Conservation (phyloP, 2,888 invertebrate species). For the Drosophila prostipennis region DNA sequence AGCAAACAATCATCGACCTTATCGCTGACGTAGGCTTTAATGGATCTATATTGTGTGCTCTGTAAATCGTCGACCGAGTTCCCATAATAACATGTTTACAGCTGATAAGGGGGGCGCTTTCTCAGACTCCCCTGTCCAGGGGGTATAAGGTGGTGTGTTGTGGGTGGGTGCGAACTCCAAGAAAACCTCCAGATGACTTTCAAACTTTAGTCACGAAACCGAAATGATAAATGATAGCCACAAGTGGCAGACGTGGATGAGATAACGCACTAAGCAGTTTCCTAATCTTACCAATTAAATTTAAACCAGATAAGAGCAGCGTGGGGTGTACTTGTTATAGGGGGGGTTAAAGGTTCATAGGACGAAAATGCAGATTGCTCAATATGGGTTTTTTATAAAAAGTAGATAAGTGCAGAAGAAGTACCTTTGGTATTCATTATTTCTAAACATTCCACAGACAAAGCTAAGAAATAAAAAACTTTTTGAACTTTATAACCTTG, state of each 20-base stretch:
- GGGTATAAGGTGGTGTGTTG: background rate
- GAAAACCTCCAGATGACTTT: conserved; percentile 64
- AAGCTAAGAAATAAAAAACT: background rate
- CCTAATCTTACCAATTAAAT: conserved; percentile 44
- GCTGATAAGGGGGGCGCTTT: conserved; percentile 50
- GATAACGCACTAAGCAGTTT: conserved; percentile 35
- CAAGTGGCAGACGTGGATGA: conserved; percentile 28
- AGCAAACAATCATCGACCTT: conserved; percentile 31
- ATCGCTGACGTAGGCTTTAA: conserved; percentile 41
- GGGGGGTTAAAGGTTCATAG: conserved; percentile 22
- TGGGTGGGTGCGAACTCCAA: conserved; percentile 27
- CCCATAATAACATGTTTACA: conserved; percentile 60
- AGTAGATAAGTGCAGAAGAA: background rate
- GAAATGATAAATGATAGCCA: conserved; percentile 36
- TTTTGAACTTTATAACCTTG: background rate
- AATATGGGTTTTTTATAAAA: background rate
- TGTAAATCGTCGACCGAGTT: conserved; percentile 26
- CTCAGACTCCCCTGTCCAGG: conserved; percentile 12
- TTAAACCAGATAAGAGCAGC: conserved; percentile 31
- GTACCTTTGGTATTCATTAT: background rate
- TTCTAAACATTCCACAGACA: background rate
- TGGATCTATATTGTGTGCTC: conserved; percentile 30
- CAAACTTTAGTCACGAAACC: conserved; percentile 45
- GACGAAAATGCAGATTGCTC: background rate
- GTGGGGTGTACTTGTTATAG: background rate